Base-by-base conservation (phyloP, 2,797 vertebrate genomes). In the Leptatherina wallacei region DNA sequence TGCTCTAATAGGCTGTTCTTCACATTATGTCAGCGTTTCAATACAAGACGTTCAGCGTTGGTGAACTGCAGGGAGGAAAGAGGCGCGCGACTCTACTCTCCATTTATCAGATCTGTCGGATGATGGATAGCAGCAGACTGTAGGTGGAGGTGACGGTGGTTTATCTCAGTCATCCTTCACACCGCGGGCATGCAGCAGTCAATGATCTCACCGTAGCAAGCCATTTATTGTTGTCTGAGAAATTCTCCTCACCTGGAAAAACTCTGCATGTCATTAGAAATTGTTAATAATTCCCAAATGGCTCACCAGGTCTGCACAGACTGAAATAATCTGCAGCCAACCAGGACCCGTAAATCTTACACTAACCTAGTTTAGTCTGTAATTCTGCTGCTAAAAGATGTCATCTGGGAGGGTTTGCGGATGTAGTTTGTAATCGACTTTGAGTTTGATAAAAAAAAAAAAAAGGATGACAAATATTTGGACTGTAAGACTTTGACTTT, bases 41-140 rank as follows among this genome's bases (percentile, higher is more conserved):
- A 83, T 81, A 74, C 77, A 60, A 84, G 81, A 73, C 51, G 57
- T 59, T 85, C 49, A 36, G 85, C 72, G 51, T 55, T 63, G 30
- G 61, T 58, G 78, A 86, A 78, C 89, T 76, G 78, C 42, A 14
- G 78, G 84, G 78, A 83, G 75, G 67, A 72, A 67, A 74, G 82
- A 83, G 72, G 72, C 77, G 81, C 68, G 51, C 40, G 16, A 24
- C 82, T 56, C 61, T 4, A 68, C 80, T 85, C 84, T 71, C 69
- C 84, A 84, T 90, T 89, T 80, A 91, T 93, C 91, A 90, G 81
- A 77, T 78, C 66, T 88, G 88, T 89, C 80, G 70, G 82, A 68
- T 86, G 86, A 91, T 78, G 83, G 87, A 91, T 89, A 10, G 79
- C 71, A n/a, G 75, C 58, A 64, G 83, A 82, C 78, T 81, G 58